Evolutionary conservation across 1,140 invertebrate species (phyloP).

Genomic region (Lerema accius): DNA sequence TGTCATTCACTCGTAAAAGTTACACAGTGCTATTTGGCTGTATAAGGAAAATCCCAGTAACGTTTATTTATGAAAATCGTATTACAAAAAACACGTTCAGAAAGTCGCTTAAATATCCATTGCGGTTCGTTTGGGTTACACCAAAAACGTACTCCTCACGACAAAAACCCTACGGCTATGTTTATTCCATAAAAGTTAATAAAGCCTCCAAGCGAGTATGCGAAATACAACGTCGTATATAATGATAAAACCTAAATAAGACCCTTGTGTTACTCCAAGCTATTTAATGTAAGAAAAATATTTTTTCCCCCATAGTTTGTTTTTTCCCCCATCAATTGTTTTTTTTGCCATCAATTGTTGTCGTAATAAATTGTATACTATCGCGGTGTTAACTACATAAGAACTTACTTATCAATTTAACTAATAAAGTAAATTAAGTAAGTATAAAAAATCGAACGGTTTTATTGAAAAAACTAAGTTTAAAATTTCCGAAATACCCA

Average conservation of each 20-base stretch:
- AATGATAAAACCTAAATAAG: constrained; percentile 12
- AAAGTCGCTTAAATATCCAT: constrained; percentile 6
- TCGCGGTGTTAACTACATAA: no score
- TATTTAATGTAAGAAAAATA: no score
- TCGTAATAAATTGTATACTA: no score
- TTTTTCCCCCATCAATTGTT: no score
- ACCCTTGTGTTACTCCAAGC: neutral
- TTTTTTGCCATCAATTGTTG: no score
- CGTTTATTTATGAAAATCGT: constrained; percentile 1
- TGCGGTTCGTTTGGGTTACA: constrained; percentile 7
- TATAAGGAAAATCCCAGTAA: neutral
- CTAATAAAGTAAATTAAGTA: no score
- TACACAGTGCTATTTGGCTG: neutral
- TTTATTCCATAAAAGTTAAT: constrained; percentile 26
- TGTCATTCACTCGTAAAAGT: neutral
- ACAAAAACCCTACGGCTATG: constrained; percentile 14
- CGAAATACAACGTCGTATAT: constrained; percentile 9
- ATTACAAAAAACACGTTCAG: neutral
- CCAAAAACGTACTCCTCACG: constrained; percentile 13
- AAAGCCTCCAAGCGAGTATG: constrained; percentile 12
- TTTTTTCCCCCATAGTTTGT: no score
- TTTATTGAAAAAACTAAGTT: no score
- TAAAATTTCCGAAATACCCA: no score
- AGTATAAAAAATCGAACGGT: no score
- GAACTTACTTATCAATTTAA: no score